Percentiles rank a stretch among this genome's conserved stretches.
These are phyloP conservation scores for Lithophane semibrunnea DNA, from an alignment of 2,888 invertebrate species.

Conservation along the genomic window DNA sequence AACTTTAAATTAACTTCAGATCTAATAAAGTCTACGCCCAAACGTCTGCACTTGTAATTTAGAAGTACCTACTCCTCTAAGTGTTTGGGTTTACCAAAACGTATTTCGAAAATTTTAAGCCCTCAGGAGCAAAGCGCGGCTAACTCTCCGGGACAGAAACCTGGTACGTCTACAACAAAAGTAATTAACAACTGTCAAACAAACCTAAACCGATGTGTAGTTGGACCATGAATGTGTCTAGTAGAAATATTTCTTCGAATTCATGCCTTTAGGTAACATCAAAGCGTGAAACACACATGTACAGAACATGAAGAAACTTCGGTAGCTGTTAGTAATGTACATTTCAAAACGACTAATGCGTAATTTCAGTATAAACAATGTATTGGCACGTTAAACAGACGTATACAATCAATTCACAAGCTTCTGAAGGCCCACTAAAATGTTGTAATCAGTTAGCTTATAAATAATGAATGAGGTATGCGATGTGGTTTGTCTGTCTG, in stretches of 20 bases:
- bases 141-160: slow-evolving; percentile 59
- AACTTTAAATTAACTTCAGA: slow-evolving; percentile 45
- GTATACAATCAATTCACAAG: slow-evolving; percentile 49
- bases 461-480: slow-evolving; percentile 63
- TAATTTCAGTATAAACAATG: slow-evolving; percentile 49
- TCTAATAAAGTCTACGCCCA: slow-evolving; percentile 34
- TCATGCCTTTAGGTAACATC: slow-evolving; percentile 22
- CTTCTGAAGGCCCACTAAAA: slow-evolving; percentile 47
- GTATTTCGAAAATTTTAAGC: slow-evolving; percentile 66
- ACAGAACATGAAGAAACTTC: slow-evolving; percentile 43
- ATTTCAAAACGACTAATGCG: slow-evolving; percentile 45
- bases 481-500: slow-evolving; percentile 57
- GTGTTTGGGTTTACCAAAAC: slow-evolving; percentile 61
- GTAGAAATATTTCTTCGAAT: slow-evolving; percentile 38
- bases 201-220: slow-evolving; percentile 52
- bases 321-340: slow-evolving; percentile 22
- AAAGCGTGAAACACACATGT: slow-evolving; percentile 27
- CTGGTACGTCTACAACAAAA: slow-evolving; percentile 67
- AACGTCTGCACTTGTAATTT: slow-evolving; percentile 61
- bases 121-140: slow-evolving; percentile 61
- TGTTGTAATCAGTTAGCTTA: slow-evolving; percentile 59
- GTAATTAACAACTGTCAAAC: slow-evolving; percentile 74
- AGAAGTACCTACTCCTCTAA: slow-evolving; percentile 40
- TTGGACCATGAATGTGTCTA: slow-evolving; percentile 23
- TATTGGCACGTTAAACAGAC: slow-evolving; percentile 49